These are phyloP conservation scores for Calonectris borealis DNA, from an alignment of 2,113 vertebrate genomes.

Conservation along the genomic window DNA sequence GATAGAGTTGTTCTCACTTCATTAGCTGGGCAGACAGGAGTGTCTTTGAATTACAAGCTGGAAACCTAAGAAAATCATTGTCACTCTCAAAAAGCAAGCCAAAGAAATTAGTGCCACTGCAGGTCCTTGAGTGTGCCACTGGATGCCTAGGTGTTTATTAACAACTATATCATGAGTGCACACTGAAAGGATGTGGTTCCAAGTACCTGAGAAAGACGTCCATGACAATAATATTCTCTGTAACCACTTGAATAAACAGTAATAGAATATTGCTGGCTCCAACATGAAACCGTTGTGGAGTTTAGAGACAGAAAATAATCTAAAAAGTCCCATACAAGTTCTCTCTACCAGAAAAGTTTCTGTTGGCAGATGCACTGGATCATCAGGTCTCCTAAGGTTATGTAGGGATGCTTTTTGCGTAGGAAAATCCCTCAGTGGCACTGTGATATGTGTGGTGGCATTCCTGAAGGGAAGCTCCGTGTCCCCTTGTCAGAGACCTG, in stretches of 20 bases:
- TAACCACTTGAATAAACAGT: conserved; percentile 10
- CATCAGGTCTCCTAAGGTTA: background rate
- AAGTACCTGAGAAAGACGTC: background rate
- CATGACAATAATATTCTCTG: background rate
- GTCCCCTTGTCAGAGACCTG: background rate
- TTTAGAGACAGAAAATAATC: background rate
- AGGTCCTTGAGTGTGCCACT: background rate
- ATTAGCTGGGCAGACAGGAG: conserved; percentile 2
- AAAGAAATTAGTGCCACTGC: background rate
- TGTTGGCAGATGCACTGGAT: background rate
- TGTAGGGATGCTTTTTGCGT: background rate
- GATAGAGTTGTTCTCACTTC: conserved; percentile 3
- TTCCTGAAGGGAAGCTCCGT: background rate
- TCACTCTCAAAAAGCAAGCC: background rate
- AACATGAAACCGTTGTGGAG: background rate
- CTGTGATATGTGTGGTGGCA: background rate
- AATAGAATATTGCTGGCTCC: background rate
- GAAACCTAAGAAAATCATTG: conserved; percentile 1
- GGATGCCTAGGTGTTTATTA: conserved; percentile 6
- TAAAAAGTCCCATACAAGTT: background rate
- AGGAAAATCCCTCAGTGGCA: background rate
- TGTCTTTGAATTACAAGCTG: conserved; percentile 12
- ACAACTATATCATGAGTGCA: background rate
- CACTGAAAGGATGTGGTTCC: background rate
- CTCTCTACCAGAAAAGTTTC: background rate